Base-by-base conservation (phyloP, 2,797 vertebrate species). In the Tympanoctomys barrerae region DNA sequence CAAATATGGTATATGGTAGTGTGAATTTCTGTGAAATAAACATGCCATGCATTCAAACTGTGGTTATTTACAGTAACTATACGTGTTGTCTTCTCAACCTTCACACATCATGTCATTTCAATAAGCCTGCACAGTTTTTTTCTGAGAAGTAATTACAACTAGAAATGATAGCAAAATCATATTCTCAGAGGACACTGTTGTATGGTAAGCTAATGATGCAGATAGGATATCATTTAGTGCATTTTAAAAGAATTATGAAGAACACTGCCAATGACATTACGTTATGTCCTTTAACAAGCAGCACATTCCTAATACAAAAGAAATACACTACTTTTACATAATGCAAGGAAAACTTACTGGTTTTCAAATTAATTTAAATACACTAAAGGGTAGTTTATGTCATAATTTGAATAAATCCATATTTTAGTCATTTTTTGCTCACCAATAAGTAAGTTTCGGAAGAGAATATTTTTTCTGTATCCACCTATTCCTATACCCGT, bases 21-120 rank as follows among this genome's bases (percentile, higher is more conserved):
- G 46, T 62, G 68, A 85, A 64, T 39, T 22, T 61, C 33, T 85
- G 26, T 68, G 94, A 95, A 52, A 85, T 89, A 97, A 96, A 95
- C 88, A 91, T 1, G 14, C 36, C 33, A 16, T 1, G 66, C 33
- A 3, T 36, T 89, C 77, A 66, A 57, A 64, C 82, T 70, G 21
- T 49, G 28, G 90, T 87, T 96, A 93, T 96, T 96, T 94, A 96
- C 97, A 93, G 68, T 18, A 79, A 84, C 21, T 1, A 24, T 11
- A n/a, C 61, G 75, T 87, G 81, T 61, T 85, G 94, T 97, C 97
- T 97, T 82, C 95, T 93, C 97, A 96, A 96, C 97, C 97, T 98
- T 98, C 97, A 98, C 97, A 98, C 96, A 94, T 97, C 97, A 98
- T 88, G 61, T 97, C 96, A 94, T 97, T 97, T 92, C 94, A 96